Conservation (phyloP, 2,113 vertebrate species). For the Scartelaos histophorus region DNA sequence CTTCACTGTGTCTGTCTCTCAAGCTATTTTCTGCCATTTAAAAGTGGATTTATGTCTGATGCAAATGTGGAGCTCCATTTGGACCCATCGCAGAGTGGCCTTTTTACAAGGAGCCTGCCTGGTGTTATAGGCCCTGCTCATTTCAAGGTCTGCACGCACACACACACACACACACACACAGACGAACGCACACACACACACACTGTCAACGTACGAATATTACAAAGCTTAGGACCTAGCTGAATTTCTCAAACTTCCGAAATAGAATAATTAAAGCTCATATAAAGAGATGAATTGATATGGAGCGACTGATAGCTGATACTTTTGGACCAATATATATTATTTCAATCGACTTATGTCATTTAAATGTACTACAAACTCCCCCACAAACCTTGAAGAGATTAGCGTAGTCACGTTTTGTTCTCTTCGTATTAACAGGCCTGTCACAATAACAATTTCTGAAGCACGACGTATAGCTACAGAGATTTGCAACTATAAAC, state of each 20-base stretch:
- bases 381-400: too few species aligned
- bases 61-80: constrained; percentile 79
- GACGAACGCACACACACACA: background rate
- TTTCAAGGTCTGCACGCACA: constrained; percentile 47
- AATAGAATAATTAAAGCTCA: background rate
- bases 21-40: constrained; percentile 73
- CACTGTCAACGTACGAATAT: background rate
- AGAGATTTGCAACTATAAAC: too few species aligned
- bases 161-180: constrained; percentile 26
- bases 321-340: too few species aligned
- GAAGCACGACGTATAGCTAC: too few species aligned
- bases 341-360: too few species aligned
- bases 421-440: too few species aligned
- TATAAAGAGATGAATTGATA: too few species aligned
- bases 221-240: background rate
- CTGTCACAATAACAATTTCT: too few species aligned
- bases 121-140: constrained; percentile 57
- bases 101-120: constrained; percentile 76
- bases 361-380: too few species aligned
- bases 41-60: constrained; percentile 77
- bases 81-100: constrained; percentile 79
- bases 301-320: too few species aligned
- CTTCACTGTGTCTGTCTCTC: constrained; percentile 63
- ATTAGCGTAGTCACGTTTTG: too few species aligned
- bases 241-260: background rate